Percentiles rank a stretch among this genome's conserved stretches.
phyloP scores from a whole-genome alignment of 2,797 vertebrate genomes.

The Gorsachius magnificus region DNA sequence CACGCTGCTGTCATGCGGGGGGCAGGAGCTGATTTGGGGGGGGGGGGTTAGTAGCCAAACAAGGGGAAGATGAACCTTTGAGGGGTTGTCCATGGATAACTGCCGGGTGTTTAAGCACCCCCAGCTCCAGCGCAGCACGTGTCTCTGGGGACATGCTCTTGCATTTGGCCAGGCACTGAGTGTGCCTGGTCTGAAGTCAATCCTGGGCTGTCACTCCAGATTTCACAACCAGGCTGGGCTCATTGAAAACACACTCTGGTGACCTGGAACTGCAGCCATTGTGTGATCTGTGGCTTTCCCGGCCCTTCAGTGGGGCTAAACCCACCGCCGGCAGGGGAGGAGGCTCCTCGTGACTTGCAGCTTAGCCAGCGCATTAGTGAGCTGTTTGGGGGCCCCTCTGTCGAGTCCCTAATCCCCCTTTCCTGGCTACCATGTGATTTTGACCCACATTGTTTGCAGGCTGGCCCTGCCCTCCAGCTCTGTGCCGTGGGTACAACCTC shows the following conservation, averaged over 20 bases:
- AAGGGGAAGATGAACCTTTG: not conserved
- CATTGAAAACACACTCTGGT: not conserved
- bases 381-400: not conserved
- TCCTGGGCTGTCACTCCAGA: not conserved
- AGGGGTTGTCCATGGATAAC: not conserved
- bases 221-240: not conserved
- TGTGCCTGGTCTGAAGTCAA: not conserved
- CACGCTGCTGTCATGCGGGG: not conserved
- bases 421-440: not conserved
- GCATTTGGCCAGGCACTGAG: not conserved
- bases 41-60: not conserved
- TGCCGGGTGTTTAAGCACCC: not conserved
- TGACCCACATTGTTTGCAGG: not conserved
- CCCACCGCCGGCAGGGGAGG: not conserved
- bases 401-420: not conserved
- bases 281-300: not conserved
- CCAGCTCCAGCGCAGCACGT: accelerated
- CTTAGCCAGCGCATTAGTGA: not conserved
- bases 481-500: not conserved
- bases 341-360: conserved; percentile 7
- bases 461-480: not conserved
- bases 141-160: not conserved
- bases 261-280: not conserved
- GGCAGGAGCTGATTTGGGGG: not conserved
- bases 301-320: not conserved